Conservation (phyloP, 2,113 vertebrate species). For the Egretta garzetta region DNA sequence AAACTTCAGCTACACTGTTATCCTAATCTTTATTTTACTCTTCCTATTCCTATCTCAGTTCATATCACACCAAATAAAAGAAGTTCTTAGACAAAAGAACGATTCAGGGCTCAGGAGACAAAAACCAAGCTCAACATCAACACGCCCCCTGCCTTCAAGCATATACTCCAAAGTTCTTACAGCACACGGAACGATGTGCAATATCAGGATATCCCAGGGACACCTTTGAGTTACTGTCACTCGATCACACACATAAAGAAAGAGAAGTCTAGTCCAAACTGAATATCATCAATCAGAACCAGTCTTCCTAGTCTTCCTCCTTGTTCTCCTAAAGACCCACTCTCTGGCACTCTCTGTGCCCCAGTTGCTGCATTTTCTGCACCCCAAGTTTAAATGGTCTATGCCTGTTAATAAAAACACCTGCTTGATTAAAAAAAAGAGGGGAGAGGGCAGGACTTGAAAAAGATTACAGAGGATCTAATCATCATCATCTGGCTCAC, state of each 20-base stretch:
- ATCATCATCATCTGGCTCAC: neutral
- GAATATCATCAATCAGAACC: neutral
- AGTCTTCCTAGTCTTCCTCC: neutral
- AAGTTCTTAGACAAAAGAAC: neutral
- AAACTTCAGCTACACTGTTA: neutral
- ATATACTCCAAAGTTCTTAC: neutral
- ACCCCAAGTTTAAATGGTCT: neutral
- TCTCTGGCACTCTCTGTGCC: neutral
- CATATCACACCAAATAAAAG: neutral
- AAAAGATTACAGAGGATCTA: neutral
- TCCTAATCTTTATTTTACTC: neutral
- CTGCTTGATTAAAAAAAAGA: neutral
- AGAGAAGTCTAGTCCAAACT: neutral
- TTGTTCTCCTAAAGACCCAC: neutral
- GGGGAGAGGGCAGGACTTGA: neutral
- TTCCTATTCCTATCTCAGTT: neutral
- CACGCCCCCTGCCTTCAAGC: neutral
- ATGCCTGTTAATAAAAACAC: neutral
- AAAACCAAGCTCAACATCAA: accelerated
- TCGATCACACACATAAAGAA: neutral
- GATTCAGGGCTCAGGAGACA: neutral
- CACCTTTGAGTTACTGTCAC: neutral
- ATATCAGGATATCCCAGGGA: neutral
- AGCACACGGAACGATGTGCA: neutral
- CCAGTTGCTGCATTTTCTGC: neutral